Percentiles rank a stretch among this genome's conserved stretches.
These are phyloP conservation scores for Bos taurus DNA, from an alignment of 2,113 vertebrate species.

Conservation along the genomic window ARS-UCD2.0 NC_037334.1:100691501-100692000, in stretches of 20 bases:
- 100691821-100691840: neutral
- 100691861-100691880: neutral
- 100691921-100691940: neutral
- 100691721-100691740: neutral
- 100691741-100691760: neutral
- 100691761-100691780: neutral
- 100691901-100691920: neutral
- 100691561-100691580: too few relatives aligned
- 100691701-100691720: neutral
- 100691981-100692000: too few relatives aligned
- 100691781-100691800: neutral
- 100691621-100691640: neutral
- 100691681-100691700: fast-evolving
- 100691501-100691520: too few relatives aligned
- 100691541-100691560: too few relatives aligned
- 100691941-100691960: neutral
- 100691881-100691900: neutral
- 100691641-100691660: neutral
- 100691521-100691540: too few relatives aligned
- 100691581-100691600: neutral
- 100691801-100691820: neutral
- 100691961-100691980: neutral
- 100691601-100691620: neutral
- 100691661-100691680: neutral
- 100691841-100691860: neutral